Evolutionary conservation across 1,140 invertebrate genomes (phyloP).

Genomic region (Solenopsis fugax): DNA sequence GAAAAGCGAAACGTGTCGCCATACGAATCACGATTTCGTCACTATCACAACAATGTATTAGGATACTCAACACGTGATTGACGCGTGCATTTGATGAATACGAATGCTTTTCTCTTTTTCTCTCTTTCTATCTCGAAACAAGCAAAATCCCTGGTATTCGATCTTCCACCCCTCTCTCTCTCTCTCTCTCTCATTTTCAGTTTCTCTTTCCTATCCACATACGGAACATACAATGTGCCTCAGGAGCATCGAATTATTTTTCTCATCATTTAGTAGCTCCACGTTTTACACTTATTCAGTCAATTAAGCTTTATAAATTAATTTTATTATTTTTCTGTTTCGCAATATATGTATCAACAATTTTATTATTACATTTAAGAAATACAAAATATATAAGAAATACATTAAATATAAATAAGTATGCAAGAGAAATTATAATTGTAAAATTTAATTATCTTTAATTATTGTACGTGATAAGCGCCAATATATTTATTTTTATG

Average conservation of each 20-base stretch:
- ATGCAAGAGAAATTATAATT: not conserved
- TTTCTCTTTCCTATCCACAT: slow-evolving; percentile 5
- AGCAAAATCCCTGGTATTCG: not conserved
- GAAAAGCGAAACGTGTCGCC: slow-evolving; percentile 19
- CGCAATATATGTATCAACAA: not conserved
- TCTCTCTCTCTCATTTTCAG: not conserved
- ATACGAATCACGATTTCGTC: slow-evolving; percentile 7
- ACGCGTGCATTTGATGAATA: slow-evolving; percentile 25
- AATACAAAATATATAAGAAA: not conserved
- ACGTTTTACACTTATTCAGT: not conserved
- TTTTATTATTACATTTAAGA: not conserved
- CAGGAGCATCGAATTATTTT: not conserved
- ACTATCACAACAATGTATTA: slow-evolving; percentile 26
- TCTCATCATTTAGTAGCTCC: not conserved
- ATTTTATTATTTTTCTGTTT: not conserved
- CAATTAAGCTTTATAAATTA: not conserved
- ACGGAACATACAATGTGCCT: not conserved
- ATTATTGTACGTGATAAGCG: not conserved
- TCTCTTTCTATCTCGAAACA: not conserved
- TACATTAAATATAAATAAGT: too few species aligned
- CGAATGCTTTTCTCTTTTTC: not conserved
- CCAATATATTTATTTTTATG: too few species aligned
- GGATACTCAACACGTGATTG: slow-evolving; percentile 32
- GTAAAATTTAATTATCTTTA: not conserved
- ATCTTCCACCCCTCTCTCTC: not conserved